Evolutionary conservation across 1,140 invertebrate genomes (phyloP).

Genomic region (Drosophila quadrilineata): DNA sequence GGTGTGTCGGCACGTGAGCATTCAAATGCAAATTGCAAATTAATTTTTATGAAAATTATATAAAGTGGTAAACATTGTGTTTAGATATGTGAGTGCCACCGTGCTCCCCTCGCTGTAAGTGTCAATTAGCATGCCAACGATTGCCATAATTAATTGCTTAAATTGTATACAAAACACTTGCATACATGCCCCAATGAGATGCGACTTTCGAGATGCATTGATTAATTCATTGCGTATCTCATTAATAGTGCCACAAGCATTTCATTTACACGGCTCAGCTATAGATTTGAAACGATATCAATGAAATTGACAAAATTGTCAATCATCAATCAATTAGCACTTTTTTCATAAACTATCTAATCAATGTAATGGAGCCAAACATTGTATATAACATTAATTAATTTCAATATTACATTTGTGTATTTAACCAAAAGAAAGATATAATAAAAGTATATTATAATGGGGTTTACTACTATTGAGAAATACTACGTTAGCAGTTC

Average conservation of each 20-base stretch:
- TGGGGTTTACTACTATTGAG: too few relatives aligned
- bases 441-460: background rate
- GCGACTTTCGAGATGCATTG: background rate
- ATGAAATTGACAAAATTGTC: too few relatives aligned
- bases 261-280: too few relatives aligned
- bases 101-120: constrained; percentile 18
- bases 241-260: background rate
- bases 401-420: background rate
- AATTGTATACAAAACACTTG: constrained; percentile 27
- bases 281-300: background rate
- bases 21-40: constrained; percentile 61
- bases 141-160: constrained; percentile 59
- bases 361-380: background rate
- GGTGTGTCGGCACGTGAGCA: constrained; percentile 44
- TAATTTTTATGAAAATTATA: constrained; percentile 37
- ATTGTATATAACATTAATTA: background rate
- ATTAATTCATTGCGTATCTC: background rate
- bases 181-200: background rate
- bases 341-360: constrained; percentile 1
- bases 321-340: constrained; percentile 17
- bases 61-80: constrained; percentile 49
- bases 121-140: constrained; percentile 48
- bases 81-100: constrained; percentile 12
- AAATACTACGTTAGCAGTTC: too few relatives aligned
- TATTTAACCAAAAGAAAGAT: background rate